Evolutionary conservation across 2,888 invertebrate genomes (phyloP), one percentile per base, ranked within the genome.

Genomic region (Neocrepidodera transversa): DNA sequence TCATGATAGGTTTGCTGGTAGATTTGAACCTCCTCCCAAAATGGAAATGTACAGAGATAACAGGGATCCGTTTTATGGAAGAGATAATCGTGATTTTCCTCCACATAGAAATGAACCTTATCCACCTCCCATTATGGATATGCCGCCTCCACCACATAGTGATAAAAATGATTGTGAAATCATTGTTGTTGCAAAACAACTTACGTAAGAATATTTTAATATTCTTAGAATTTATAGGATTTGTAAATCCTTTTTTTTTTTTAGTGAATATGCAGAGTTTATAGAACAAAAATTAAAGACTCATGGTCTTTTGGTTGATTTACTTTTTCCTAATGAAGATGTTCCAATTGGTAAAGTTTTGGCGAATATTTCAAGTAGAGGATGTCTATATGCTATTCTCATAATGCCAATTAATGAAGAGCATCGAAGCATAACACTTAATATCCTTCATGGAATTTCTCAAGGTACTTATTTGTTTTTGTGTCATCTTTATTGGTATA

Each of bases 281-380:
- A 90, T 96, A 62, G 95, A 96, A 77, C 83, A 86, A 32, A 85
- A 91, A 10, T 80, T 96, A 55, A 93, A 92, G 75, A 85, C 87
- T 36, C 78, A 91, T 3, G 92, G 91, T 1, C 82, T 94, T 51
- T 87, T 89, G 2, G 94, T 95, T 0, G 94, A 95, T 76, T 82
- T 96, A 0, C 80, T 95, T n/a, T 94, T 93, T 76, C 94, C 96
- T 0, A 93, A 94, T 79, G 94, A 93, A 75, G 93, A 94, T 73
- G 91, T 93, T 0, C 89, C 93, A 0, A 85, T 95, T 8, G 82
- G 84, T 32, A 83, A 88, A 68, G 89, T 95, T 16, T 80, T 96
- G 20, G 93, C 93, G 6, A 95, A 94, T 74, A 92, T 95, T 58
- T 90, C 93, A 0, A 89, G 90, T 3, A 85, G 93, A n/a, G 94